These are phyloP conservation scores for Dipodomys ordii DNA, from an alignment of 2,113 vertebrate genomes.

Conservation along the genomic window DNA sequence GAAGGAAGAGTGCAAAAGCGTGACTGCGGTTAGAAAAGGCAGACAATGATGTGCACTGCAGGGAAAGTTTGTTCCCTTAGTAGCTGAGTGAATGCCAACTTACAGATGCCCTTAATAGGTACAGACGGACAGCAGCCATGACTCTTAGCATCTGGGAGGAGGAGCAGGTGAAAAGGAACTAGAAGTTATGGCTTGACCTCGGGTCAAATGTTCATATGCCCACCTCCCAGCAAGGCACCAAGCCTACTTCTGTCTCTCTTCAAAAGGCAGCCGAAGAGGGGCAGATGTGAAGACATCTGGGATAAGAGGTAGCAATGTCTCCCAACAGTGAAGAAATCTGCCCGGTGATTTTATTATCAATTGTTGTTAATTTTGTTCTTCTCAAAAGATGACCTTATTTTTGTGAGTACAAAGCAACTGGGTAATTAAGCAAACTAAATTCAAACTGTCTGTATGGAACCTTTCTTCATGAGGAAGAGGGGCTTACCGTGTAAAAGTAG, in stretches of 20 bases:
- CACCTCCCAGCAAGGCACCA: background rate
- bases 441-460: background rate
- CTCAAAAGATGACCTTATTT: conserved; percentile 45
- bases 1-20: conserved; percentile 70
- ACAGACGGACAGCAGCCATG: background rate
- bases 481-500: background rate
- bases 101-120: background rate
- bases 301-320: too few relatives aligned
- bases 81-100: conserved; percentile 38
- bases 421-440: background rate
- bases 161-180: too few relatives aligned
- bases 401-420: background rate
- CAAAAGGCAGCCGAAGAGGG: background rate
- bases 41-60: conserved; percentile 71
- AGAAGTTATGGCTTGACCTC: background rate
- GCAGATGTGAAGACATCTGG: background rate
- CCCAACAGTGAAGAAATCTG: background rate
- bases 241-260: background rate
- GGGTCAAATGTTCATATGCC: background rate
- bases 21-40: conserved; percentile 76
- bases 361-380: background rate
- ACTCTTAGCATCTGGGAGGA: background rate
- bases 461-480: too few relatives aligned
- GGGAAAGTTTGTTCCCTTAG: conserved; percentile 66
- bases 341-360: background rate